Percentiles rank a stretch among this genome's conserved stretches.
Conservation (phyloP, 2,113 vertebrate species). For the Gobius niger region DNA sequence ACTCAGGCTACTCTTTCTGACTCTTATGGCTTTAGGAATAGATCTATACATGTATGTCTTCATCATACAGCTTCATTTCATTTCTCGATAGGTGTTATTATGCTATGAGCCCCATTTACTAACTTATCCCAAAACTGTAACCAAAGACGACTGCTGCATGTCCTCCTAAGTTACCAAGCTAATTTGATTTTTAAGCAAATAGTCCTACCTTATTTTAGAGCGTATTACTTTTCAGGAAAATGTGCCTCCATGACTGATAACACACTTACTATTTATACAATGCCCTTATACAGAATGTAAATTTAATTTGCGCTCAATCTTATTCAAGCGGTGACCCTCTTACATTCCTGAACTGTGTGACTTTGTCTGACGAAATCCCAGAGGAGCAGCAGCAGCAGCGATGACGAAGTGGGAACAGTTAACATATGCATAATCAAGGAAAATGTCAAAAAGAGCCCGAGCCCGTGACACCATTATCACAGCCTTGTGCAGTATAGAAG, state of each 20-base stretch:
- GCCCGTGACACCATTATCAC: constrained; percentile 50
- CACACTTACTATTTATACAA: background rate
- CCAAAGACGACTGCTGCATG: no score
- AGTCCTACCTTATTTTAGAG: background rate
- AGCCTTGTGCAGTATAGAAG: constrained; percentile 36
- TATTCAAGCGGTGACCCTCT: background rate
- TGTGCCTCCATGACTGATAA: background rate
- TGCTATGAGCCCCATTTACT: no score
- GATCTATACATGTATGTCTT: background rate
- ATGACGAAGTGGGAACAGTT: constrained; percentile 30
- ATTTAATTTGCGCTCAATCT: constrained; percentile 4
- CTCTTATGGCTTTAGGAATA: background rate
- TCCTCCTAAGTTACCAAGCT: no score
- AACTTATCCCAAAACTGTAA: no score
- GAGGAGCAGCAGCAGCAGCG: background rate
- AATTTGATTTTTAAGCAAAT: background rate
- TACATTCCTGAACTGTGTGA: background rate
- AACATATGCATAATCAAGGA: constrained; percentile 53
- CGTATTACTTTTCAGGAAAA: background rate
- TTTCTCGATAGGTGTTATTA: no score
- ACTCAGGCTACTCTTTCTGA: constrained; percentile 14
- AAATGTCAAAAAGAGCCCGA: constrained; percentile 50
- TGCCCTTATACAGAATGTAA: constrained; percentile 5
- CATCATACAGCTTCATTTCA: background rate
- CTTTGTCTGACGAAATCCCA: constrained; percentile 12